Percentiles rank a stretch among this genome's conserved stretches.
Evolutionary conservation across 2,113 vertebrate species (phyloP).

Genomic region (Hymenochirus boettgeri): DNA sequence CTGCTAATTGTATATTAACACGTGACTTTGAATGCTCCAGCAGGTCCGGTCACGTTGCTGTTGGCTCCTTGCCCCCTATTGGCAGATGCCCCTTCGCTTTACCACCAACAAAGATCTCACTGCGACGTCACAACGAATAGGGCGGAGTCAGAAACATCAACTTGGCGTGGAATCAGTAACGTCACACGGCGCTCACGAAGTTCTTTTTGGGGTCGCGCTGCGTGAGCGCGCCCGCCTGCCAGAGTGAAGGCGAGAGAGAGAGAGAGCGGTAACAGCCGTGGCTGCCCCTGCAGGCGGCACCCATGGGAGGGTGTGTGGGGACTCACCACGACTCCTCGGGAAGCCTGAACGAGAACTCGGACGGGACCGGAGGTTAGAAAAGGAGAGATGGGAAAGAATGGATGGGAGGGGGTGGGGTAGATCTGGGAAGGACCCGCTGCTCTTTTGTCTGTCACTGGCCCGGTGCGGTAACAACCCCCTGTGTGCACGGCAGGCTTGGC

Average conservation of each 20-base stretch:
- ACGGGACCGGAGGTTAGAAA: constrained; percentile 81
- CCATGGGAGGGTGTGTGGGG: constrained; percentile 98
- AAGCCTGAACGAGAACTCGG: constrained; percentile 95
- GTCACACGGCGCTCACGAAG: constrained; percentile 33
- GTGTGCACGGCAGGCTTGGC: no score
- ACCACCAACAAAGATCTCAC: no score
- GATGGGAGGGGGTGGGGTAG: constrained; percentile 27
- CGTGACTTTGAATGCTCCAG: no score
- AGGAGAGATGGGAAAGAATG: constrained; percentile 24
- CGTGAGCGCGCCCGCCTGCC: constrained; percentile 48
- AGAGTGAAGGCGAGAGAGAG: constrained; percentile 47
- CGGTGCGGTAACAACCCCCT: constrained; percentile 6
- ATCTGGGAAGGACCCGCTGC: constrained; percentile 14
- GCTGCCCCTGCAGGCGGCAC: constrained; percentile 59
- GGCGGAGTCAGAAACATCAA: not conserved
- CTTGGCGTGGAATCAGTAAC: constrained; percentile 41
- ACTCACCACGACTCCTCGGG: constrained; percentile 95
- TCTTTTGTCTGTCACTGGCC: constrained; percentile 36
- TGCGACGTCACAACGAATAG: constrained; percentile 16
- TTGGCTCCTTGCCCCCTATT: no score
- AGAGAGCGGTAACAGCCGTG: constrained; percentile 48
- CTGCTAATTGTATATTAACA: no score
- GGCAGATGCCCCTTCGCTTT: no score
- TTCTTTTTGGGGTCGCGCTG: constrained; percentile 38
- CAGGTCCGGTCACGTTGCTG: no score